These are phyloP conservation scores for Acleris emargana DNA, from an alignment of 2,888 invertebrate genomes.

Conservation along the genomic window DNA sequence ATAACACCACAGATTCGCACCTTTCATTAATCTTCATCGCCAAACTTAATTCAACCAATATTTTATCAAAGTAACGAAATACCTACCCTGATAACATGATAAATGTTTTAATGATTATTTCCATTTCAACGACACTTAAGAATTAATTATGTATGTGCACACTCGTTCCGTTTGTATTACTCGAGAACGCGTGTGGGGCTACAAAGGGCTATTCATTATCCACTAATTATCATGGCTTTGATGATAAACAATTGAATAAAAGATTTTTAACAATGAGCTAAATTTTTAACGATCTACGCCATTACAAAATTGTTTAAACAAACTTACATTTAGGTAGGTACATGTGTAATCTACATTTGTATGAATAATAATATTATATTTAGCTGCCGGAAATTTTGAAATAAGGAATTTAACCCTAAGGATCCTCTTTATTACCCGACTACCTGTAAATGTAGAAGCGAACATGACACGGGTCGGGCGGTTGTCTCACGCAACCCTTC, in stretches of 20 bases:
- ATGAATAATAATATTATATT: no score
- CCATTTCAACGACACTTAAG: background rate
- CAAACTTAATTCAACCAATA: conserved; percentile 23
- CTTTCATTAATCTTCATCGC: conserved; percentile 32
- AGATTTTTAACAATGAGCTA: no score
- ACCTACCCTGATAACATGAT: conserved; percentile 16
- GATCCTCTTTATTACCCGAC: conserved; percentile 13
- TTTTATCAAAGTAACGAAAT: conserved; percentile 20
- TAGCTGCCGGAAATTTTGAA: background rate
- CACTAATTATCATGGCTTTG: no score
- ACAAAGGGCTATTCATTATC: no score
- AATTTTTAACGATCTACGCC: no score
- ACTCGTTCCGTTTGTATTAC: background rate
- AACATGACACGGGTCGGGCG: conserved; percentile 37
- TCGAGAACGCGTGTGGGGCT: no score
- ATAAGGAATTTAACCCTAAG: background rate
- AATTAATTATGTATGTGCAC: background rate
- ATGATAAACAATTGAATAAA: no score
- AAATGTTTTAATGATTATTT: conserved; percentile 11
- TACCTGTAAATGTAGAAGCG: conserved; percentile 32
- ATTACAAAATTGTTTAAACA: no score
- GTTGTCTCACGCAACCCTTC: conserved; percentile 33
- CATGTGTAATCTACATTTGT: no score
- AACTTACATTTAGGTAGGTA: no score
- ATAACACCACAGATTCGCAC: background rate